Evolutionary conservation across 37 sponge, comb jelly and placozoan species (phyloP), one percentile per base, ranked within the genome.

Genomic region (Eunapius fragilis): DNA sequence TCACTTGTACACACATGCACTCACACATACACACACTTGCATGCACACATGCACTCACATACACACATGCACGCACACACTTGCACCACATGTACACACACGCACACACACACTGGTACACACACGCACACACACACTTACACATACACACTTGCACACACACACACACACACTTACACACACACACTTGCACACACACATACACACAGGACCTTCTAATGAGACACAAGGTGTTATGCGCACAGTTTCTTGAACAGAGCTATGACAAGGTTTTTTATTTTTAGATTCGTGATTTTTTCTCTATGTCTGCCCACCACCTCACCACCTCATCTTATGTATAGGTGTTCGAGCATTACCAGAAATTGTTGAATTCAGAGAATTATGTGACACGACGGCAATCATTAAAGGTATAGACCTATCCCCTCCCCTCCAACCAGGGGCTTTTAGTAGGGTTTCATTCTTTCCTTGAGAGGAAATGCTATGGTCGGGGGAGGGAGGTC

Each of bases 371-470:
- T 31, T 99, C 99, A 25, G 99, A 99, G 50, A 99, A 99, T 73
- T 99, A 99, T 72, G 99, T 99, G 41, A 99, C 99, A 33, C 69
- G 91, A 45, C 77, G 99, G 67, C 99, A 99, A 71, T 97, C 98
- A n/a, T 90, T 99, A 32, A 99, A 99, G 94, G 98, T 98, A 47
- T 19, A 83, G 0, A 6, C 24, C 2, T 17, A 58, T 58, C 58
- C 22, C 6, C 22, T 58, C 58, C 14, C 58, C 14, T 58, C 58
- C 47, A 45, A n/a, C n/a, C n/a, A n/a, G n/a, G n/a, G n/a, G n/a
- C n/a, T n/a, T n/a, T n/a, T n/a, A n/a, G n/a, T n/a, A n/a, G n/a
- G n/a, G n/a, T n/a, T n/a, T n/a, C n/a, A n/a, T n/a, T 41, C 41
- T 41, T 41, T 41, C 41, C n/a, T n/a, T n/a, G n/a, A n/a, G n/a